Evolutionary conservation across 2,888 invertebrate species (phyloP), one percentile per base, ranked within the genome.

Genomic region (Leucophenga maculata): DNA sequence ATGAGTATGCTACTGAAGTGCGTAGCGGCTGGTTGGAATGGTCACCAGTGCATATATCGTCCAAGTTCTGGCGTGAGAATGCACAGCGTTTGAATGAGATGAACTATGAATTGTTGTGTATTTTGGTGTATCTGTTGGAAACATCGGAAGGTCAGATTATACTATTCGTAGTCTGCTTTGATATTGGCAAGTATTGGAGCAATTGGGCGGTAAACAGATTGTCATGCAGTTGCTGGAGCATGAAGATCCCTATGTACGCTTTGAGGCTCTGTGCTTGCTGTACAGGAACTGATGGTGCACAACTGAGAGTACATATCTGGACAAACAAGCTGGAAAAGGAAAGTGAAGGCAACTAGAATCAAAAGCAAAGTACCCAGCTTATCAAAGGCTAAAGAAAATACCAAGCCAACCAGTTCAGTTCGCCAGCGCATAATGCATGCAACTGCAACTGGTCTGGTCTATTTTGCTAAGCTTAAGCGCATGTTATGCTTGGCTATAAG

Each of bases 241-340:
- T 86, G 97, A 97, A 79, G 99, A 99, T 90, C 98, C 99, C 69
- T 99, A 98, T 89, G 99, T 99, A 50, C 93, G 99, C 75, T 99
- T 99, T 85, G 98, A 99, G 89, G 99, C 99, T 6, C 92, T 99
- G 88, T n/a, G 65, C 92, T 99, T 74, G 98, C 99, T 68, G 99
- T 99, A 31, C 99, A 99, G 90, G 99, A 99, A 90, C 92, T 99
- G 70, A 99, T 99, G 99, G 99, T 99, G 64, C 99, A 99, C 89
- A 99, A 67, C 87, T 95, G 95, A 95, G 97, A 98, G 89, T 97
- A 97, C 88, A n/a, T n/a, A n/a, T n/a, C 92, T 97, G 72, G 97
- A 97, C 78, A 94, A 96, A 83, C 97, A 98, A n/a, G 88, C 88
- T 98, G 86, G 97, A 97, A 87, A 97, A 96, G 88, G 97, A 97